Base-by-base conservation (phyloP, 2,888 invertebrate genomes). In the Sphaerophoria taeniata region DNA sequence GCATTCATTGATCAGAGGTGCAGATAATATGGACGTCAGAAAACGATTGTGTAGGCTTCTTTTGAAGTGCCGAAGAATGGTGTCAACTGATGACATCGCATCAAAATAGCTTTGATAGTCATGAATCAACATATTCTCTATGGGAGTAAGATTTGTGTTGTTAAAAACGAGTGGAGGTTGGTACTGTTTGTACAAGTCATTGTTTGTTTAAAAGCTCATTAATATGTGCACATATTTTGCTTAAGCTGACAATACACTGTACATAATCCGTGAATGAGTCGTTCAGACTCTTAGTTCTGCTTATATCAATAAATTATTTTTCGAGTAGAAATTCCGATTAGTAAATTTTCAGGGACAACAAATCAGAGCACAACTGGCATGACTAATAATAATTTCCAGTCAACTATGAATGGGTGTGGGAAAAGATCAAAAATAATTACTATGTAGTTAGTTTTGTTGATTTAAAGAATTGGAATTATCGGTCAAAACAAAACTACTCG, bases 171-270 rank as follows among this genome's bases (percentile, higher is more conserved):
- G 34, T 65, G 24, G 63, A 55, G 45, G 61, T 34, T 63, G 65
- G 6, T 39, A 33, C 5, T 39, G 9, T 24, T 6, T 3, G 3
- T 11, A 0, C 2, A 39, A 55, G 55, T 47, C 63, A 45, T 45
- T 45, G n/a, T 55, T 55, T 45, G 39, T 61, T 31, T 47, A 12
- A 11, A 9, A 9, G 6, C 16, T 34, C 45, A 36, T 65, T 56
- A 74, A 65, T 65, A 65, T 74, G 24, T 24, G 55, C 47, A 36
- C 63, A 51, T 43, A 6, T 43, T 43, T 67, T 43, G 36, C 49
- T 45, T 31, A 56, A 56, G 31, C 24, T 65, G 65, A 55, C 72
- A 72, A 53, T 53, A 2, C 24, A 9, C 34, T 43, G 39, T 39
- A 39, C 39, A 6, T 39, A 39, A 7, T 7, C 39, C 9, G 9